Evolutionary conservation across 1,140 invertebrate species (phyloP).

Genomic region (Ridgeia piscesae): DNA sequence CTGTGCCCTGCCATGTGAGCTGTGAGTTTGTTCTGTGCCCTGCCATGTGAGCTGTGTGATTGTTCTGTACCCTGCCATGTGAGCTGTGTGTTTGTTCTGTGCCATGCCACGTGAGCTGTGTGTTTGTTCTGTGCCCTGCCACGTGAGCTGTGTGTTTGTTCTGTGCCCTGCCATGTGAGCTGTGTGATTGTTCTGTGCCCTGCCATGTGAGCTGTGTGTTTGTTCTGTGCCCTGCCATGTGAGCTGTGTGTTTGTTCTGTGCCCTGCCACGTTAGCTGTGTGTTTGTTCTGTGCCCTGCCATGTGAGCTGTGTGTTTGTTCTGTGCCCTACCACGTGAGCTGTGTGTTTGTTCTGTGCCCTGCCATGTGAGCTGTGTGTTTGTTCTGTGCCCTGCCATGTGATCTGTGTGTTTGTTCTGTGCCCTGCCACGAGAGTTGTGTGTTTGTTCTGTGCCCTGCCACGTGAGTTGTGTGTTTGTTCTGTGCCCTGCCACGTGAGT

Average conservation of each 20-base stretch:
- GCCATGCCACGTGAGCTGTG: no score
- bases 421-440: no score
- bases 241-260: conserved; percentile 8
- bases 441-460: conserved; percentile 9
- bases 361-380: conserved; percentile 14
- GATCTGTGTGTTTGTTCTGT: conserved; percentile 8
- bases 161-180: no score
- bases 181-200: conserved; percentile 7
- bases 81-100: conserved; percentile 8
- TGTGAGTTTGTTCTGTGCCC: conserved; percentile 5
- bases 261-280: no score
- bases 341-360: conserved; percentile 10
- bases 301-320: conserved; percentile 12
- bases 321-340: no score
- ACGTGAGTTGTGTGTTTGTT: conserved; percentile 8
- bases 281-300: conserved; percentile 9
- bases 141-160: conserved; percentile 9
- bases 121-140: conserved; percentile 9
- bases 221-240: conserved; percentile 14
- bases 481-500: no score
- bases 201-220: conserved; percentile 14
- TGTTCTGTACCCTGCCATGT: conserved; percentile 14
- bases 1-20: no score
- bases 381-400: conserved; percentile 14
- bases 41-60: conserved; percentile 12